Conservation (phyloP, 2,888 invertebrate genomes). For the Acrocera orbiculus region DNA sequence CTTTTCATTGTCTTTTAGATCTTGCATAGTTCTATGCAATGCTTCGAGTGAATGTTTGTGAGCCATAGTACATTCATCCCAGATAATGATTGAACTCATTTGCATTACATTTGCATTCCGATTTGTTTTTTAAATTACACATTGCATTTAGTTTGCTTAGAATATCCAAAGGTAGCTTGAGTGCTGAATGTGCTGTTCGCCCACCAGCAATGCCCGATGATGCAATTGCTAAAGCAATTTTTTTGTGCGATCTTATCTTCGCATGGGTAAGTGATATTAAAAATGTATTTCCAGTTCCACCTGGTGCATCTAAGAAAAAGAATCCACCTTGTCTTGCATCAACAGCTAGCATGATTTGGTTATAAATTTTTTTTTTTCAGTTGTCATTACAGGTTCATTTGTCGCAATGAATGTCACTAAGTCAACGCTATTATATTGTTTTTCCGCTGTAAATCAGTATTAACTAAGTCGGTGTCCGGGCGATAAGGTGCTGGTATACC, state of each 20-base stretch:
- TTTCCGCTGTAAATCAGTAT: constrained; percentile 1
- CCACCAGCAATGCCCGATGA: constrained; percentile 12
- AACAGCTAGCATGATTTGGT: too few relatives aligned
- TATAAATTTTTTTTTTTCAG: constrained; percentile 1
- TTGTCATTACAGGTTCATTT: too few relatives aligned
- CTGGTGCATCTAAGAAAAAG: constrained; percentile 7
- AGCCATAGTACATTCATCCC: too few relatives aligned
- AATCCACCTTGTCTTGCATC: background rate
- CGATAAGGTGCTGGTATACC: constrained; percentile 10
- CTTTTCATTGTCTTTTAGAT: constrained; percentile 10
- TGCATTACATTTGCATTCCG: too few relatives aligned
- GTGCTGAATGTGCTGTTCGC: constrained; percentile 20
- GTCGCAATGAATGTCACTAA: too few relatives aligned
- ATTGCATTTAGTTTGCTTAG: constrained; percentile 13
- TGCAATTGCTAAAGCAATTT: constrained; percentile 8
- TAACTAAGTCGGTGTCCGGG: constrained; percentile 1
- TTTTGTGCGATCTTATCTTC: constrained; percentile 1
- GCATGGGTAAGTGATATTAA: constrained; percentile 2
- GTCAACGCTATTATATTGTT: too few relatives aligned
- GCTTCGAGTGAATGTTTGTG: constrained; percentile 16
- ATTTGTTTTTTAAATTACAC: constrained; percentile 17
- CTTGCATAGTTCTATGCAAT: constrained; percentile 14
- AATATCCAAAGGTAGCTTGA: constrained; percentile 17
- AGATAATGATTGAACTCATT: too few relatives aligned
- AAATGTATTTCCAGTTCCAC: constrained; percentile 10